Percentiles rank a stretch among this genome's conserved stretches.
Conservation (phyloP, 2,888 invertebrate genomes). For the Antheraea yamamai region DNA sequence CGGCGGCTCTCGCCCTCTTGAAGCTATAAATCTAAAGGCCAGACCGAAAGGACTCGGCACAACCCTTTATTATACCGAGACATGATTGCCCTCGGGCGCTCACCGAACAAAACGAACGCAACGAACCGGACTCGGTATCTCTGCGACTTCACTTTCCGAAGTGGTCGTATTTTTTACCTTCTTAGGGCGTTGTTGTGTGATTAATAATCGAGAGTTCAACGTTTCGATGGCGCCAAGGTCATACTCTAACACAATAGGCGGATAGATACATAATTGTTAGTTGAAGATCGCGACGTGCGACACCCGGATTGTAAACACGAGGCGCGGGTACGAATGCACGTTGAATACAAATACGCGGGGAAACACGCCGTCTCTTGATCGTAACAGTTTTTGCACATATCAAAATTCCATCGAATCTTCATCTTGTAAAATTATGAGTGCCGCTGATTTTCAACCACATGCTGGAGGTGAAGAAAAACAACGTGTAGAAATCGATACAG, state of each 20-base stretch:
- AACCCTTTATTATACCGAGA: constrained; percentile 78
- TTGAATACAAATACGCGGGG: constrained; percentile 67
- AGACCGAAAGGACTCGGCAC: constrained; percentile 66
- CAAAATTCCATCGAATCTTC: constrained; percentile 37
- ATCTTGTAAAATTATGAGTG: neutral
- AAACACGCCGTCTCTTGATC: constrained; percentile 57
- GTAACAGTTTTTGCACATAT: constrained; percentile 49
- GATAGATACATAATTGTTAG: constrained; percentile 48
- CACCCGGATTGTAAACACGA: constrained; percentile 60
- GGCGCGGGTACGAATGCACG: constrained; percentile 38
- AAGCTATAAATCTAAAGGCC: constrained; percentile 70
- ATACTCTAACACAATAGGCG: constrained; percentile 48
- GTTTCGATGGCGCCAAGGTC: constrained; percentile 49
- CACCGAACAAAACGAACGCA: constrained; percentile 70
- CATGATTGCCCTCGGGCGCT: constrained; percentile 79
- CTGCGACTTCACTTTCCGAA: constrained; percentile 59
- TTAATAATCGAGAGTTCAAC: constrained; percentile 48
- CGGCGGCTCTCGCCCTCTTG: constrained; percentile 54
- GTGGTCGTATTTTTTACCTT: constrained; percentile 51
- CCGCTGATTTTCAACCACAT: neutral
- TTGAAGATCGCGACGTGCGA: constrained; percentile 38
- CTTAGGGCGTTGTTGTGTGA: constrained; percentile 39
- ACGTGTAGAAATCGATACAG: neutral
- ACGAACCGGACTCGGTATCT: constrained; percentile 60
- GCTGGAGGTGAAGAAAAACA: neutral